Base-by-base conservation (phyloP, 2,888 invertebrate species). In the Fragum whitleyi region DNA sequence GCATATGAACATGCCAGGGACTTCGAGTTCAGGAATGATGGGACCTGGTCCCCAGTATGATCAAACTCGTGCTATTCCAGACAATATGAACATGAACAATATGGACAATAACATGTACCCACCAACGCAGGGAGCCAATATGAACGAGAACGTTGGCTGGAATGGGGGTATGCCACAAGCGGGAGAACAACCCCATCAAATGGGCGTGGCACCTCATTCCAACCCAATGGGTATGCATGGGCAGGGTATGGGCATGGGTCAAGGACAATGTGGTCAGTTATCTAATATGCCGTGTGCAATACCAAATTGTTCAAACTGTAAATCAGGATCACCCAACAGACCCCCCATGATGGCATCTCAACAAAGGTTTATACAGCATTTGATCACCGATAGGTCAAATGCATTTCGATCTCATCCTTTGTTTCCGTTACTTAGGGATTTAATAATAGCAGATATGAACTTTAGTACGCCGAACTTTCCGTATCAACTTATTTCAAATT, bases 381-480 rank as follows among this genome's bases (percentile, higher is more conserved):
- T 94, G 23, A 92, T 94, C 62, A 90, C 89, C 23, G 93, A 93
- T 77, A 89, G 90, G 57, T 92, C 92, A 51, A 91, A 89, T 71
- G 93, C 93, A 36, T 93, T 93, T 86, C 87, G 93, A 59, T 93
- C 93, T 21, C 93, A 94, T 86, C 93, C 94, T 2, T 86, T 94
- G 75, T 93, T 92, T 83, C 92, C 92, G 1, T 88, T 94, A 57
- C 87, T 94, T 53, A 90, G 93, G 68, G 94, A 94, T 79, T 87
- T 94, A 80, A 92, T 93, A 78, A 93, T 94, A 69, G 93, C 93
- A 19, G 93, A 93, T 84, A 93, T 93, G 92, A 94, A 93, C 87
- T 93, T 93, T 79, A 89, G 90, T 74, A 89, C 91, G 6, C 93
- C 93, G 9, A 88, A 90, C 70, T 93, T 93, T 81, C 94, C 93